Conservation (phyloP, 2,113 vertebrate genomes). For the Neolamprologus sp. region DNA sequence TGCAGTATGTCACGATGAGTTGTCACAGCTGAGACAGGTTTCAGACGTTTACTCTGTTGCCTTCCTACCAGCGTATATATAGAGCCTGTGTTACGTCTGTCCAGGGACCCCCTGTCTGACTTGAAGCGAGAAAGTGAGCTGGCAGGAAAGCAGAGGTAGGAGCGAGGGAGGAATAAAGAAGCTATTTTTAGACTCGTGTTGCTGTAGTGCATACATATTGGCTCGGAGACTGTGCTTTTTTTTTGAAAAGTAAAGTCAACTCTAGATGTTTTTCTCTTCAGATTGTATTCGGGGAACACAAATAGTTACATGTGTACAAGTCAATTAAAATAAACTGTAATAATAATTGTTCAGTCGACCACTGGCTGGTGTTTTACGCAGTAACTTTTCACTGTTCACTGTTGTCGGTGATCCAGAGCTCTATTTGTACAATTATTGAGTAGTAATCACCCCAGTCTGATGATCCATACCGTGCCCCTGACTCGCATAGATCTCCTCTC, state of each 20-base stretch:
- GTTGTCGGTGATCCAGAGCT: neutral
- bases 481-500: constrained; percentile 53
- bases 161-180: constrained; percentile 44
- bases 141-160: constrained; percentile 36
- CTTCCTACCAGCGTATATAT: neutral
- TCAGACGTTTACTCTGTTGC: constrained; percentile 6
- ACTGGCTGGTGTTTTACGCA: neutral
- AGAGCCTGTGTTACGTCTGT: constrained; percentile 3
- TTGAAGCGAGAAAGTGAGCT: constrained; percentile 35
- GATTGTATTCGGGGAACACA: neutral
- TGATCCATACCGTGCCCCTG: constrained; percentile 30
- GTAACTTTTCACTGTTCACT: neutral
- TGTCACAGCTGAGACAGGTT: constrained; percentile 6
- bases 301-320: neutral
- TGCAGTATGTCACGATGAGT: neutral
- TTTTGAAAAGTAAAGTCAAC: neutral
- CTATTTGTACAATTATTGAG: constrained; percentile 7
- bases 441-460: neutral
- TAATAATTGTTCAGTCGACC: neutral
- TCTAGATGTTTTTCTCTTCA: neutral
- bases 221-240: neutral
- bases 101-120: constrained; percentile 65
- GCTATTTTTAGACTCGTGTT: constrained; percentile 70
- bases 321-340: neutral
- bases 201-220: constrained; percentile 41